These are phyloP conservation scores for Dinothrombium tinctorium DNA, from an alignment of 1,140 invertebrate species.

Conservation along the genomic window DNA sequence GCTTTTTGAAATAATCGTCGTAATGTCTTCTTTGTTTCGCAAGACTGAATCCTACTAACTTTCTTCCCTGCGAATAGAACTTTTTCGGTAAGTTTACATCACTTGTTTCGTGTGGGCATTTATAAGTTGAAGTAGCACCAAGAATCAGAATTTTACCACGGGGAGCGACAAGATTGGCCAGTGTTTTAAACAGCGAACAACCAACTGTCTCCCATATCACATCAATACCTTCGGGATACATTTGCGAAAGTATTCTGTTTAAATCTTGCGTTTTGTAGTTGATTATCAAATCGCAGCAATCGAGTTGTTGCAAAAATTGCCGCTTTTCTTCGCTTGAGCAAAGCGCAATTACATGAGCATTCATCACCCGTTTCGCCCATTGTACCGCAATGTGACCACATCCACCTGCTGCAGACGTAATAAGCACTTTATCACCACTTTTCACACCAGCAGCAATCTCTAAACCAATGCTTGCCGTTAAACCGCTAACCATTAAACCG, in stretches of 20 bases:
- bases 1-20: not conserved
- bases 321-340: slow-evolving; percentile 22
- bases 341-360: slow-evolving; percentile 22
- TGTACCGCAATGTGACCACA: slow-evolving; percentile 16
- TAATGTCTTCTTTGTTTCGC: not conserved
- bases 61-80: too few species aligned
- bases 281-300: slow-evolving; percentile 21
- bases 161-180: not conserved
- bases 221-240: slow-evolving; percentile 5
- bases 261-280: slow-evolving; percentile 22
- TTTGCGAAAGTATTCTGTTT: slow-evolving; percentile 5
- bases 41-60: not conserved
- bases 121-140: not conserved
- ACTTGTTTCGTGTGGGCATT: not conserved
- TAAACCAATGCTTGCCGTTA: slow-evolving; percentile 21
- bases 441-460: slow-evolving; percentile 21
- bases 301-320: slow-evolving; percentile 19
- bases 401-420: slow-evolving; percentile 22
- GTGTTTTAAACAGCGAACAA: not conserved
- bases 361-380: slow-evolving; percentile 19
- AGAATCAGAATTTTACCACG: not conserved
- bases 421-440: slow-evolving; percentile 18
- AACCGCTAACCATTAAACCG: slow-evolving; percentile 20
- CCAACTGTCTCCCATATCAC: not conserved
- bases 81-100: not conserved